Conservation (phyloP, 1,140 invertebrate genomes). For the Bombus affinis region DNA sequence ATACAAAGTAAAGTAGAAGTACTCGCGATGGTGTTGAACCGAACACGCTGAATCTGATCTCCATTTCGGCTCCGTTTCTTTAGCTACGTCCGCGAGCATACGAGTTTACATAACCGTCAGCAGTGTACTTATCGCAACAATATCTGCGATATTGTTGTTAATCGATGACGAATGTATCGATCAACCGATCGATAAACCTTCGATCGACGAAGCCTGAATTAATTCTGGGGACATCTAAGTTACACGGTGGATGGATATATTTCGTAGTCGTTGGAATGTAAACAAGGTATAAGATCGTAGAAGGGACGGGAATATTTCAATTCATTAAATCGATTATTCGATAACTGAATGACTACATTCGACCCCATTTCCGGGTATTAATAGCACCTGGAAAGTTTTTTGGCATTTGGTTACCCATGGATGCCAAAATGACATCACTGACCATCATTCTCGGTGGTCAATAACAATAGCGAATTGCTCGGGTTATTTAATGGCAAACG, state of each 20-base stretch:
- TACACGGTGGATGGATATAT: background rate
- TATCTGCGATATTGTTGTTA: too few relatives aligned
- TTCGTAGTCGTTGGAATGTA: background rate
- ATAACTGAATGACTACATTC: slow-evolving; percentile 33
- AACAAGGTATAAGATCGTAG: background rate
- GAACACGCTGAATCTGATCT: too few relatives aligned
- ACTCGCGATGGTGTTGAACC: background rate
- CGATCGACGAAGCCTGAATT: too few relatives aligned
- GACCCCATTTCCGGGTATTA: slow-evolving; percentile 21
- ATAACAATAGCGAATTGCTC: slow-evolving; percentile 16
- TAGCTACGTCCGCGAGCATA: too few relatives aligned
- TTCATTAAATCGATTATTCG: slow-evolving; percentile 27
- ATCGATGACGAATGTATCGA: too few relatives aligned
- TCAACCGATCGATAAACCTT: too few relatives aligned
- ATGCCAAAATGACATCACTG: slow-evolving; percentile 34
- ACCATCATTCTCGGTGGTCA: background rate
- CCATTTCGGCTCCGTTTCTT: too few relatives aligned
- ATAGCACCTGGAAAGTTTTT: slow-evolving; percentile 42
- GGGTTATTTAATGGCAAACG: background rate
- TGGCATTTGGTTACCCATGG: slow-evolving; percentile 21
- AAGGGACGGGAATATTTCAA: background rate
- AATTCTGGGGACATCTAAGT: too few relatives aligned
- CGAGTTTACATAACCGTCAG: background rate
- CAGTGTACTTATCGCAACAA: too few relatives aligned
- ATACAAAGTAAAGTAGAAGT: background rate